Evolutionary conservation across 2,113 vertebrate species (phyloP).

Genomic region (human (Homo sapiens)): DNA sequence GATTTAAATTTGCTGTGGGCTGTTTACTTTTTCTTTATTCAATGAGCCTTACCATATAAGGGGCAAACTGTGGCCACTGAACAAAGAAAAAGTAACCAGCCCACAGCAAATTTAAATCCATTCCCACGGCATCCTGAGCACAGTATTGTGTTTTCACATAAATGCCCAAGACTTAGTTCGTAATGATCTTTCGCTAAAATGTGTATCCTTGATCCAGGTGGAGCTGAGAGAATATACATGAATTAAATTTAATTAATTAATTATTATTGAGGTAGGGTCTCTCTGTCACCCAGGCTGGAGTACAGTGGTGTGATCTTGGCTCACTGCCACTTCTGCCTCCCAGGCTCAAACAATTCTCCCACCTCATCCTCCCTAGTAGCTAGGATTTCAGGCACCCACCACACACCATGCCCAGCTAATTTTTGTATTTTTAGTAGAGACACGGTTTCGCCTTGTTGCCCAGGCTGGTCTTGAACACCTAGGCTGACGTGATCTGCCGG

Average conservation of each 20-base stretch:
- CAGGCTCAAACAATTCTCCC: too few species aligned
- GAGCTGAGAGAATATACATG: not conserved
- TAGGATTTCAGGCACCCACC: too few species aligned
- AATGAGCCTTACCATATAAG: not conserved
- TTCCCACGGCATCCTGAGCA: not conserved
- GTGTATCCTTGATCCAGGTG: not conserved
- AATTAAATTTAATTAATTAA: not conserved
- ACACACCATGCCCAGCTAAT: too few species aligned
- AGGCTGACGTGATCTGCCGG: too few species aligned
- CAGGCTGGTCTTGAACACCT: too few species aligned
- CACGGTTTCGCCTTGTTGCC: too few species aligned
- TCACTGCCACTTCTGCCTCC: too few species aligned
- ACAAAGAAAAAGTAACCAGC: constrained; percentile 6
- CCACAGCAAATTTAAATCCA: not conserved
- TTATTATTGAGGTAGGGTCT: too few species aligned
- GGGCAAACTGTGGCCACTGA: not conserved
- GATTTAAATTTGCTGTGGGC: not conserved
- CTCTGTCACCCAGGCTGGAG: too few species aligned
- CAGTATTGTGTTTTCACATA: not conserved
- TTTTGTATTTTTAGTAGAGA: too few species aligned
- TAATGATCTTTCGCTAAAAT: not conserved
- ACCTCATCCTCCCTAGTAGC: too few species aligned
- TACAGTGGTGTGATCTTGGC: too few species aligned
- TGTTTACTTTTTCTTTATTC: constrained; percentile 1
- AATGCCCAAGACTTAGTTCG: not conserved